Evolutionary conservation across 2,797 vertebrate species (phyloP), one percentile per base, ranked within the genome.

Genomic region (Alcedo atthis): DNA sequence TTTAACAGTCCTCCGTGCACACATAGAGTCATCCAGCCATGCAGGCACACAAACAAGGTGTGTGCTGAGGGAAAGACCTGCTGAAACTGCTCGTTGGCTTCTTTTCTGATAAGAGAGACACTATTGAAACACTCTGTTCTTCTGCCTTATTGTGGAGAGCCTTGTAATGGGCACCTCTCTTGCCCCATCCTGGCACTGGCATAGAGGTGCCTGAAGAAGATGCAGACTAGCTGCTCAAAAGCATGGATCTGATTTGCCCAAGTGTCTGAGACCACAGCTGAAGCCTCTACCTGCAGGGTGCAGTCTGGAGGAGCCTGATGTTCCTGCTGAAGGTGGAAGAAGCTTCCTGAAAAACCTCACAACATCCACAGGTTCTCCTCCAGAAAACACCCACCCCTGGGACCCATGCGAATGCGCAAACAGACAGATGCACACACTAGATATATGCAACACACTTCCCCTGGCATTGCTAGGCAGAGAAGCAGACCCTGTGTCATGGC

Each of bases 101-200:
- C 81, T 86, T 68, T 46, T 81, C 59, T 73, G 35, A 3, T 80
- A 93, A 74, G 54, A 63, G 90, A 89, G 73, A 33, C 0, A 12
- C 71, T 89, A 43, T 43, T 64, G 64, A 70, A 92, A 32, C 25
- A 28, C 46, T 51, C 76, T 15, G 15, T 10, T 46, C 40, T 8
- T 76, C 74, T 64, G 30, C 46, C 69, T 77, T 5, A 0, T 57
- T 3, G 2, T 35, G 32, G 67, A 54, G 20, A 55, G 22, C 58
- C 28, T 15, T 48, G 11, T 21, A 62, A 63, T 6, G 17, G 46
- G 45, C 45, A 69, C 18, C 9, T 40, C 48, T 45, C 63, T 76
- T 11, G 4, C 8, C 15, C 45, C 2, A 0, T 30, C n/a, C 51
- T 66, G 57, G n/a, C 2, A 2, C n/a, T 82, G 35, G 57, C 66